A percentile compares a stretch with the other conserved stretches of the same genome.
Conservation (phyloP, 1,140 invertebrate species). For the Trissolcus basalis region DNA sequence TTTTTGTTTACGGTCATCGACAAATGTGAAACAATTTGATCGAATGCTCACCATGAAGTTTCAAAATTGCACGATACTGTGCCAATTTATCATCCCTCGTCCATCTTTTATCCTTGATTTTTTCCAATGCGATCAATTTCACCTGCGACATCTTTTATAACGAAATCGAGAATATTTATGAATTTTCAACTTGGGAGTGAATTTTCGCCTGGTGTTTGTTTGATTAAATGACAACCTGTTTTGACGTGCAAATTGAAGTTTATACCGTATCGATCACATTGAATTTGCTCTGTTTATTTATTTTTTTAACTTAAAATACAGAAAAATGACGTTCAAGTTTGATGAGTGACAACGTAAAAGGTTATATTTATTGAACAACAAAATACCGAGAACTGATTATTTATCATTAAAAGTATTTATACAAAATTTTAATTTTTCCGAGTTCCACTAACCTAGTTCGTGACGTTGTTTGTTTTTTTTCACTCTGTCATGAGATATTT, state of each 20-base stretch:
- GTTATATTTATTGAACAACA: no score
- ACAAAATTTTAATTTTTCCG: no score
- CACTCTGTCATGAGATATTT: neutral
- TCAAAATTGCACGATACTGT: slow-evolving; percentile 80
- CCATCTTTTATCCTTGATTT: slow-evolving; percentile 77
- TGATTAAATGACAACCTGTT: slow-evolving; percentile 14
- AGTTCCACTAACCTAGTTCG: no score
- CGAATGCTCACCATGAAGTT: slow-evolving; percentile 77
- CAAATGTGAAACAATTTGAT: slow-evolving; percentile 4
- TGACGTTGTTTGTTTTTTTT: no score
- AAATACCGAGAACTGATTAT: no score
- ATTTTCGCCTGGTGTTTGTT: neutral
- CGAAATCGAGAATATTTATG: neutral
- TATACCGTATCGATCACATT: slow-evolving; percentile 1
- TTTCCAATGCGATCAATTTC: slow-evolving; percentile 15
- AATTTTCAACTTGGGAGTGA: slow-evolving; percentile 1
- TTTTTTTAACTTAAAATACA: no score
- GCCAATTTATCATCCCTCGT: slow-evolving; percentile 79
- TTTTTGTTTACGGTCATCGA: no score
- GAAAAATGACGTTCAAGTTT: no score
- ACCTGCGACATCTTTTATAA: slow-evolving; percentile 6
- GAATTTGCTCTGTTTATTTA: neutral
- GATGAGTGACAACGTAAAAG: no score
- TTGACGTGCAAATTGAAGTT: slow-evolving; percentile 6
- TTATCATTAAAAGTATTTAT: no score